Evolutionary conservation across 2,888 invertebrate genomes (phyloP), one percentile per base, ranked within the genome.

Genomic region (Oxycera nigricornis): DNA sequence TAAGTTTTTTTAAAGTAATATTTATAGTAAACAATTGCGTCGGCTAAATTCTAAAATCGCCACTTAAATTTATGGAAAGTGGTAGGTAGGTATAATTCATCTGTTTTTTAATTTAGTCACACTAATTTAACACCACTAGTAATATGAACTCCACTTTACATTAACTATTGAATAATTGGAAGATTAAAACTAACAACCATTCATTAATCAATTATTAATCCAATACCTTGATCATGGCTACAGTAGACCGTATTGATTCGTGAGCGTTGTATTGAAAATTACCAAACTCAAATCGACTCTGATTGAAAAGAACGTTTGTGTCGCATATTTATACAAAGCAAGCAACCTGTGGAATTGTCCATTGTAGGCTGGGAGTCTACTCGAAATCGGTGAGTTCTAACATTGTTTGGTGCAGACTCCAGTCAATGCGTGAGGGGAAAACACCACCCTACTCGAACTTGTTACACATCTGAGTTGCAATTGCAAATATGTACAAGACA

Each of bases 201-300:
- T n/a, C n/a, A n/a, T n/a, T 46, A 14, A 14, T 17, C 11, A 46
- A 46, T 46, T 46, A 46, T n/a, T 3, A 11, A 22, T 22, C 39
- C 22, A 24, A 65, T 70, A 70, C 70, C 70, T 70, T 70, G 31
- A 70, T 55, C 70, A 70, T 70, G 28, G n/a, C 55, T 14, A 20
- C 14, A 20, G 41, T 20, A 35, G 24, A 57, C 14, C 39, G 39
- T n/a, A 9, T 39, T 39, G 39, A 55, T 22, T 55, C 24, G 39
- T 31, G 17, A 11, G 59, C 20, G 50, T 39, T n/a, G 50, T 50
- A 31, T 28, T 52, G 39, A 28, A 52, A 52, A 30, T 52, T 28
- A 55, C 17, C 31, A 35, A 70, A 55, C 55, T 52, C 24, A n/a
- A 22, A 22, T 26, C n/a, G 20, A 39, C 46, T 70, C 70, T 70